Percentiles rank a stretch among this genome's conserved stretches.
Evolutionary conservation across 2,888 invertebrate genomes (phyloP).

Genomic region (Homarus gammarus): DNA sequence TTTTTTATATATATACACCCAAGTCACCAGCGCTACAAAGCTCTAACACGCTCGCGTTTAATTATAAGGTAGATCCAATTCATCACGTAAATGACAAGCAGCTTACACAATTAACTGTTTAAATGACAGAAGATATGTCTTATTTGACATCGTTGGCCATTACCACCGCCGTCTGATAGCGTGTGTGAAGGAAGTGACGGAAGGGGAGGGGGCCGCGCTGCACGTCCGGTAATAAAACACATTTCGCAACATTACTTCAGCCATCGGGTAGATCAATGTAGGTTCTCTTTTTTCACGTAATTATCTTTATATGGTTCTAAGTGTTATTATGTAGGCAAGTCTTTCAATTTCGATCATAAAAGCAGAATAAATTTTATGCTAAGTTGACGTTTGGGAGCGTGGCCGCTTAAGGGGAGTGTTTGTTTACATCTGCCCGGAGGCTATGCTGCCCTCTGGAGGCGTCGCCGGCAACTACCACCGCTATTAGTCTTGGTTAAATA

Average conservation of each 20-base stretch:
- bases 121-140: slow-evolving; percentile 43
- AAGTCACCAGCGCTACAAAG: not conserved
- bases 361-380: not conserved
- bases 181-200: not conserved
- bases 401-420: not conserved
- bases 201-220: not conserved
- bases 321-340: not conserved
- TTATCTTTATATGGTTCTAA: not conserved
- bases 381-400: not conserved
- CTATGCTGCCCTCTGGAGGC: not conserved
- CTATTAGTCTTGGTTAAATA: not conserved
- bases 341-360: not conserved
- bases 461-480: not conserved
- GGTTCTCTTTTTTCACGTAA: no score
- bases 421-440: not conserved
- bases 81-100: slow-evolving; percentile 4
- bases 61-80: not conserved
- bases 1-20: no score
- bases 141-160: slow-evolving; percentile 38
- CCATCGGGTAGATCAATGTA: no score
- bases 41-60: not conserved
- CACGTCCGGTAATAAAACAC: not conserved
- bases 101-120: slow-evolving; percentile 28
- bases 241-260: no score
- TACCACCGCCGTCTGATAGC: slow-evolving; percentile 2